Percentiles rank a stretch among this genome's conserved stretches.
Evolutionary conservation across 2,797 vertebrate species (phyloP).

Genomic region (Spinibarbus caldwelli): DNA sequence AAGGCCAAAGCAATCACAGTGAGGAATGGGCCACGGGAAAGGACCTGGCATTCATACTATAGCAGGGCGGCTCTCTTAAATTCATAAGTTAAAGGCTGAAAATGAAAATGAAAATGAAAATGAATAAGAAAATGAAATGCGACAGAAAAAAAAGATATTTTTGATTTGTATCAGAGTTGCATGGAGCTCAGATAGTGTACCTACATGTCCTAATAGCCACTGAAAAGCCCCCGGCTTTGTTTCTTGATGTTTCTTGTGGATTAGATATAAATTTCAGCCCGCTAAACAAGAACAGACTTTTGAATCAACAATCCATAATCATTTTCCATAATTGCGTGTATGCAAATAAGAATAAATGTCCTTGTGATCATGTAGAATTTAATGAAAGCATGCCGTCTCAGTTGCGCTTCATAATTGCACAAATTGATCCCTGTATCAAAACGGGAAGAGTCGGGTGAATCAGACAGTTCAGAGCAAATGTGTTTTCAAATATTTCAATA

Average conservation of each 20-base stretch:
- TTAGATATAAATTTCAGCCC: constrained; percentile 60
- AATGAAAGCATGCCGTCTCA: constrained; percentile 64
- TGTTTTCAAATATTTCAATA: constrained; percentile 43
- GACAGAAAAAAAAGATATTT: background rate
- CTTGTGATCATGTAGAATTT: constrained; percentile 54
- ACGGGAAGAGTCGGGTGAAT: constrained; percentile 33
- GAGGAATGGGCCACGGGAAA: constrained; percentile 57
- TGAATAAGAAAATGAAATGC: constrained; percentile 28
- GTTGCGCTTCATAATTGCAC: constrained; percentile 59
- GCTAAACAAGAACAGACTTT: constrained; percentile 63
- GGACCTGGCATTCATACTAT: constrained; percentile 44
- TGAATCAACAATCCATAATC: constrained; percentile 63
- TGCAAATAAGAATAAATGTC: constrained; percentile 61
- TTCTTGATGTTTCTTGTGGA: constrained; percentile 46
- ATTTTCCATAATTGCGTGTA: constrained; percentile 58
- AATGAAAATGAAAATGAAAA: constrained; percentile 35
- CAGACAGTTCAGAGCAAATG: constrained; percentile 39
- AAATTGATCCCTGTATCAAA: constrained; percentile 56
- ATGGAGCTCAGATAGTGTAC: constrained; percentile 6
- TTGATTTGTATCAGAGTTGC: constrained; percentile 8
- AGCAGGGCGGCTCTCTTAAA: constrained; percentile 50
- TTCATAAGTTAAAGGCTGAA: constrained; percentile 42
- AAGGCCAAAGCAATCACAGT: constrained; percentile 62
- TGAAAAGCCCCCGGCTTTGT: constrained; percentile 53
- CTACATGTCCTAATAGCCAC: constrained; percentile 10